Conservation (phyloP, 2,888 invertebrate genomes). For the Aradus depressus region DNA sequence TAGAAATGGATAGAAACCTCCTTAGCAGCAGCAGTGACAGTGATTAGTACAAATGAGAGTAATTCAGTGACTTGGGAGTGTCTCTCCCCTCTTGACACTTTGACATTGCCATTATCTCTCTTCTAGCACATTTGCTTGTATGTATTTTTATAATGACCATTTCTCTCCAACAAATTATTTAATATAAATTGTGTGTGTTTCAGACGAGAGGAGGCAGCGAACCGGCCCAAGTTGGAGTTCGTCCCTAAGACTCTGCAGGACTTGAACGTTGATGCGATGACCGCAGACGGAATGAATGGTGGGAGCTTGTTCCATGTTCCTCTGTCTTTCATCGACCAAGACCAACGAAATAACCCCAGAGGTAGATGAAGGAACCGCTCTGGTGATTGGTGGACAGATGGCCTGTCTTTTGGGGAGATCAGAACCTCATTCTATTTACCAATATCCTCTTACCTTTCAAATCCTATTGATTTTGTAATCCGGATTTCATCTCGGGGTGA, state of each 20-base stretch:
- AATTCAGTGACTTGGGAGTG: too few relatives aligned
- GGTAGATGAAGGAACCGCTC: conserved; percentile 20
- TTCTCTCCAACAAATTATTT: neutral
- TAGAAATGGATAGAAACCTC: too few relatives aligned
- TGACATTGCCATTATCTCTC: too few relatives aligned
- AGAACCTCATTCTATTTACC: too few relatives aligned
- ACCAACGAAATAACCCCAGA: conserved; percentile 20
- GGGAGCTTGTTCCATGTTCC: conserved; percentile 38
- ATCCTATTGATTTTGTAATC: too few relatives aligned
- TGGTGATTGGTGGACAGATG: conserved; percentile 24
- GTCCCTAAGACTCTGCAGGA: conserved; percentile 82
- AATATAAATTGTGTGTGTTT: conserved; percentile 29
- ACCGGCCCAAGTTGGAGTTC: conserved; percentile 81
- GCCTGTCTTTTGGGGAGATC: too few relatives aligned
- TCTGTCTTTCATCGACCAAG: conserved; percentile 21
- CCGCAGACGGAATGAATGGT: conserved; percentile 54
- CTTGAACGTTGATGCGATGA: conserved; percentile 65
- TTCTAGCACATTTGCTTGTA: too few relatives aligned
- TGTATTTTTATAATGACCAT: neutral
- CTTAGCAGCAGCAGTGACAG: too few relatives aligned
- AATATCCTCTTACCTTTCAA: too few relatives aligned
- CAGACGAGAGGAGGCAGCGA: conserved; percentile 81
- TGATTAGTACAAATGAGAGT: neutral
- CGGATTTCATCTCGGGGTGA: too few relatives aligned
- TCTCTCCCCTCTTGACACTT: too few relatives aligned